Evolutionary conservation across 2,888 invertebrate genomes (phyloP), one percentile per base, ranked within the genome.

Genomic region (Lasius fuliginosus): DNA sequence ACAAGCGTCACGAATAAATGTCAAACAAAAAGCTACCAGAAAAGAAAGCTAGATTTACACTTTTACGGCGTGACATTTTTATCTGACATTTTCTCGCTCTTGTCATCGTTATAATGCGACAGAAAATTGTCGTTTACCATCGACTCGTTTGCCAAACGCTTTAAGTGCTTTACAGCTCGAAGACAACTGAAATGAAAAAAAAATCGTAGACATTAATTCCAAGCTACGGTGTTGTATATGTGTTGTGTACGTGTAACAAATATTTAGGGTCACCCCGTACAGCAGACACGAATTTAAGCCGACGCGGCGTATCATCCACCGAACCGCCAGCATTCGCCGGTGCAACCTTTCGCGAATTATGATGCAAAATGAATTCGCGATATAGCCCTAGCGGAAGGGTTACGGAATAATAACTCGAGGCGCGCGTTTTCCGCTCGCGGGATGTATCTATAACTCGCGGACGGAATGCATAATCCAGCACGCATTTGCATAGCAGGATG

Each of bases 391-490:
- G 53, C 76, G 82, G 76, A 81, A 81, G 79, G 77, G 58, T 77
- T 77, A 69, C 69, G 58, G 79, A 81, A 81, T 81, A 81, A 81
- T 81, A 81, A 81, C 69, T 62, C 79, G 71, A 27, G 23, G 23
- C 67, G 40, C 40, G 68, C 79, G 73, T 73, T 71, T 81, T 81
- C 56, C 62, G 73, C 42, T 60, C 79, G 40, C 62, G 67, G 76
- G 65, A 81, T 81, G 84, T 74, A 67, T 83, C 84, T 76, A 87
- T 89, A 89, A 89, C 87, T 88, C 86, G 87, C 84, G 85, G 75
- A 84, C 82, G 85, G 87, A 89, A 88, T 86, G 85, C 84, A 83
- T 89, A 89, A 89, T 90, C 88, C 88, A 69, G 36, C 53, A 46
- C 9, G 83, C 49, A 90, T 90, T 90, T 87, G 89, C 89, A 88